A percentile compares a stretch with the other conserved stretches of the same genome.
Evolutionary conservation across 2,797 vertebrate genomes (phyloP).

Genomic region (Spea hammondii): DNA sequence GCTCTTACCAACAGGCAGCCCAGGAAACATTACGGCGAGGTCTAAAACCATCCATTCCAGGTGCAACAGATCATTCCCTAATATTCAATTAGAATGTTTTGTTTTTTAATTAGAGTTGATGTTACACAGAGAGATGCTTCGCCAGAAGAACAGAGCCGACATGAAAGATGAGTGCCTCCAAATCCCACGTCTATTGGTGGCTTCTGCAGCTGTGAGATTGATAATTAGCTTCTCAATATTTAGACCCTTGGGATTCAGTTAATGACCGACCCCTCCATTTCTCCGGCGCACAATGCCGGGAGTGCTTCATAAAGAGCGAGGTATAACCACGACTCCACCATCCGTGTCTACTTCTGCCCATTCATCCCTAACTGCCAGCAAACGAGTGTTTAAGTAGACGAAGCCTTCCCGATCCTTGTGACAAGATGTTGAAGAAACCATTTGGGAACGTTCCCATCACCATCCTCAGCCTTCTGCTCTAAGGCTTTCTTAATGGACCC

Average conservation of each 20-base stretch:
- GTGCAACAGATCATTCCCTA: too few species aligned
- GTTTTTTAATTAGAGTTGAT: not conserved
- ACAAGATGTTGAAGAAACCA: slow-evolving; percentile 57
- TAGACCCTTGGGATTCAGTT: slow-evolving; percentile 10
- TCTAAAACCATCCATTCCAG: too few species aligned
- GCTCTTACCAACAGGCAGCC: too few species aligned
- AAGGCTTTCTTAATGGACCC: slow-evolving; percentile 53
- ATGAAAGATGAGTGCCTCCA: not conserved
- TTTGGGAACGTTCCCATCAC: slow-evolving; percentile 77
- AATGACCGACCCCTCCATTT: slow-evolving; percentile 6
- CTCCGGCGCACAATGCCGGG: not conserved
- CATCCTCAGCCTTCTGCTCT: slow-evolving; percentile 51
- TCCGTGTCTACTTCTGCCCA: not conserved
- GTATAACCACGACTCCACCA: not conserved
- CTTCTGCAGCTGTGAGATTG: slow-evolving; percentile 26
- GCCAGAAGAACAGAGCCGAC: not conserved
- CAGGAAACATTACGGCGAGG: too few species aligned
- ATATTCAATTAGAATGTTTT: not conserved
- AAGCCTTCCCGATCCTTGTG: not conserved
- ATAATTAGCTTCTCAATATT: slow-evolving; percentile 25
- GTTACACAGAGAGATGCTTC: not conserved
- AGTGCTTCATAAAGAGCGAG: not conserved
- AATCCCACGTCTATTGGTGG: not conserved
- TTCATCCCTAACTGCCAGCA: not conserved
- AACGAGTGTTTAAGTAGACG: not conserved